Base-by-base conservation (phyloP, 2,888 invertebrate species). In the Dendrolimus houi region DNA sequence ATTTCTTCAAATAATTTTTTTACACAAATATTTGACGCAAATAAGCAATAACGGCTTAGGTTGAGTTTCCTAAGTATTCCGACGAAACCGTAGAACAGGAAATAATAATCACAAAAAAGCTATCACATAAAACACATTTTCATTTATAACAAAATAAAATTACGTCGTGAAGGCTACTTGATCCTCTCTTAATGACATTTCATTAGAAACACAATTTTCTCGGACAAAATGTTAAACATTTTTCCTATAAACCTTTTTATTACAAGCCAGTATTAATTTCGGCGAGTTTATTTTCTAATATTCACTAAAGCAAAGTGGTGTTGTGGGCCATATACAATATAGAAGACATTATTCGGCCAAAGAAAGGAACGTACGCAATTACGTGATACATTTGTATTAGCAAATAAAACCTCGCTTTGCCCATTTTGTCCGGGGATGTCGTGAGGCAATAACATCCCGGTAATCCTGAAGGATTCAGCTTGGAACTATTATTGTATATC, bases 391-490 rank as follows among this genome's bases (percentile, higher is more conserved):
- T 71, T 71, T 65, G 70, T 81, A 77, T 81, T 76, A 79, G 72
- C 71, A 70, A 77, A 78, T 77, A 81, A 75, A 81, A 70, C 72
- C 67, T 70, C 71, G 72, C 66, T 66, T 65, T 63, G 58, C 56
- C 57, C 53, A 55, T 59, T 59, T 55, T 55, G 55, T 55, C 53
- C 55, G 55, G 40, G 55, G 55, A 59, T 55, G 53, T 56, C 55
- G 56, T 29, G 58, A 54, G 75, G 83, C 81, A 84, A 85, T 86
- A 83, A 79, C 75, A 65, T 68, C 63, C 65, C 64, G 66, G 79
- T 86, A 87, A 87, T 87, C 86, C 85, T 59, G 52, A 58, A 65
- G 70, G 76, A 64, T 71, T 61, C 65, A 65, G 64, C 57, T 62
- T 61, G 64, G 62, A 69, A 70, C 68, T 73, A 71, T 74, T 74